These are phyloP conservation scores for Tetragonula carbonaria DNA, from an alignment of 2,888 invertebrate species.

Conservation along the genomic window DNA sequence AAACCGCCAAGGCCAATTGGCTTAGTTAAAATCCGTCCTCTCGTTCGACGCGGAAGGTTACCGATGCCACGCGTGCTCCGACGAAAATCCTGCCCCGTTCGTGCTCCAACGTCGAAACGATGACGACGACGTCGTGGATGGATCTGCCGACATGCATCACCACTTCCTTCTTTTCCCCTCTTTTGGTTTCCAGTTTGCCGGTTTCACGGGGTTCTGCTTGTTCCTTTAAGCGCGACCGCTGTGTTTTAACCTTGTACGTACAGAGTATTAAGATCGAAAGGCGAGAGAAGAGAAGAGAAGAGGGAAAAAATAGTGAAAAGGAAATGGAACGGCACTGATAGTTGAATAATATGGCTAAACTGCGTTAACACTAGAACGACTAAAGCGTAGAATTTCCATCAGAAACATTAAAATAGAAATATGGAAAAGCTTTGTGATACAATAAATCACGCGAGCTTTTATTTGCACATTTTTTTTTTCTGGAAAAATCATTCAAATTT, in stretches of 20 bases:
- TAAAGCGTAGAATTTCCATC: no score
- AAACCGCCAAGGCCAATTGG: constrained; percentile 7
- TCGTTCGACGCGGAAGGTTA: background rate
- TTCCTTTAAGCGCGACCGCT: background rate
- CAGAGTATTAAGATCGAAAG: no score
- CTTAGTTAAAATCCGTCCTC: constrained; percentile 1
- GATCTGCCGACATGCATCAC: background rate
- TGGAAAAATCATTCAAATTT: no score
- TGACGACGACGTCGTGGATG: background rate
- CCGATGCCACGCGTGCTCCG: background rate
- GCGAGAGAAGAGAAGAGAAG: background rate
- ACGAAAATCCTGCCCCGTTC: background rate
- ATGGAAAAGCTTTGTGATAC: no score
- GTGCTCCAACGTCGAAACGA: background rate
- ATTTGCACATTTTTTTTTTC: no score
- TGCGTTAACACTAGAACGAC: no score
- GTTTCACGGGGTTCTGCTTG: background rate
- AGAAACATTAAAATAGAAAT: no score
- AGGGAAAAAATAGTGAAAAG: background rate
- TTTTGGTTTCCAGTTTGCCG: background rate
- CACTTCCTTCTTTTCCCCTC: background rate
- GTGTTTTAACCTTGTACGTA: background rate
- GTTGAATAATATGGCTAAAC: no score
- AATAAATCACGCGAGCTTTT: no score
- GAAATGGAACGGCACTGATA: no score